Evolutionary conservation across 2,888 invertebrate species (phyloP), one percentile per base, ranked within the genome.

Genomic region (Hartigia nigra): DNA sequence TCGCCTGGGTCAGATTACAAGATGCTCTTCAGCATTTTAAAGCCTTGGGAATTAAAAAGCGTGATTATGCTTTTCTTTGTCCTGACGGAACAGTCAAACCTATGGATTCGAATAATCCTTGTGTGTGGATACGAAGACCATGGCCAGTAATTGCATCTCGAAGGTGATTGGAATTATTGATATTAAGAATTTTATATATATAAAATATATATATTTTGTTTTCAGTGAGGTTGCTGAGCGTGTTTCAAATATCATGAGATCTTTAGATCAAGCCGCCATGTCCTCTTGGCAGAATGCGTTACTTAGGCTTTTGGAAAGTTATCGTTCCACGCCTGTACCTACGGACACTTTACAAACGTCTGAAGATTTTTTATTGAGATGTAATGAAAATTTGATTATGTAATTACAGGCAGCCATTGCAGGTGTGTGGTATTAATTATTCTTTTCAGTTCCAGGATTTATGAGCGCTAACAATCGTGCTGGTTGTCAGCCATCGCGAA

Each of bases 1-100:
- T 97, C 37, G 95, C 96, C 2, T 97, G 97, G 96, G 95, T 95
- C 0, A 95, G 96, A 82, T 92, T 95, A 1, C 95, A 95, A 83
- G 96, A 96, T 87, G 94, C 95, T 14, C 89, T 90, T 34, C 89
- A 92, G 39, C 95, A 95, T 87, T 96, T 96, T 86, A 94, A 94
- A 86, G 23, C 55, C 9, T 23, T 23, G 55, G 55, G 55, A 23
- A 9, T 55, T 9, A 55, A 55, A 9, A 55, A 55, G 55, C 55
- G 55, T 55, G 93, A 94, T 74, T 96, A 95, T 88, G 95, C 94
- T 82, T 95, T 94, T 83, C 92, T 98, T 4, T 98, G 97, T 86
- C 94, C 95, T 0, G 96, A 97, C 87, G 96, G 96, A 0, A 94
- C 94, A 14, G 92, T 94, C 85, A 94, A 94, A 87, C 93, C 94